Conservation (phyloP, 2,113 vertebrate genomes). For the Symphodus melops region DNA sequence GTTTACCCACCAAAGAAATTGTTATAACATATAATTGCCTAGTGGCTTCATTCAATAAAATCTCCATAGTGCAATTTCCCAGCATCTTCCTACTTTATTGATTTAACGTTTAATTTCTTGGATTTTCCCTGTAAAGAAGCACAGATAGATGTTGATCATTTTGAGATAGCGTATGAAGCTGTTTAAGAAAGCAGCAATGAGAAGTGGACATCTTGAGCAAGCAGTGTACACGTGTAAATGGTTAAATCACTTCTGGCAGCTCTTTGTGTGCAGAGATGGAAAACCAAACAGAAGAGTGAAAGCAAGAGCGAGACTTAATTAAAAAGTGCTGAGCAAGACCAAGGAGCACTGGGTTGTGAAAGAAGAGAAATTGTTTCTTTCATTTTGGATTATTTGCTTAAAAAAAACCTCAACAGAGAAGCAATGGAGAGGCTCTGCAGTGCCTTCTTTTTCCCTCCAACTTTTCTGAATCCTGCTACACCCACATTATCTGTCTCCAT, state of each 20-base stretch:
- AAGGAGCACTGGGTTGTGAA: conserved; percentile 35
- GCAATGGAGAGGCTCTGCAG: neutral
- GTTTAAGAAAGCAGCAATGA: conserved; percentile 39
- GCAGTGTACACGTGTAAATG: conserved; percentile 46
- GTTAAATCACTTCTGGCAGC: conserved; percentile 61
- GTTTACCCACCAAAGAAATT: no score
- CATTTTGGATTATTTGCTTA: conserved; percentile 13
- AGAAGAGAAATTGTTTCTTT: conserved; percentile 28
- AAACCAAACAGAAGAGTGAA: conserved; percentile 50
- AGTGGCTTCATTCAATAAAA: neutral
- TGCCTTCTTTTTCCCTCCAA: neutral
- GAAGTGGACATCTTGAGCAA: conserved; percentile 49
- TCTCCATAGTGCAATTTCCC: neutral
- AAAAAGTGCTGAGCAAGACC: conserved; percentile 44
- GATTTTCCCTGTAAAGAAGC: neutral
- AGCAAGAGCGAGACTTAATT: conserved; percentile 14
- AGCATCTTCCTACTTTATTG: neutral
- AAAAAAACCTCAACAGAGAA: conserved; percentile 5
- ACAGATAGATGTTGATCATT: conserved; percentile 24
- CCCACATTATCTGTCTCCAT: neutral
- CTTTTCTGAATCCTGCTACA: conserved; percentile 5
- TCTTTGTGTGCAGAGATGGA: conserved; percentile 36
- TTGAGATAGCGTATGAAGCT: conserved; percentile 20
- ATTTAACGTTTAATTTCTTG: neutral
- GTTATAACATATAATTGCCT: neutral